Conservation (phyloP, 1,140 invertebrate genomes). For the Pomphorhynchus laevis region DNA sequence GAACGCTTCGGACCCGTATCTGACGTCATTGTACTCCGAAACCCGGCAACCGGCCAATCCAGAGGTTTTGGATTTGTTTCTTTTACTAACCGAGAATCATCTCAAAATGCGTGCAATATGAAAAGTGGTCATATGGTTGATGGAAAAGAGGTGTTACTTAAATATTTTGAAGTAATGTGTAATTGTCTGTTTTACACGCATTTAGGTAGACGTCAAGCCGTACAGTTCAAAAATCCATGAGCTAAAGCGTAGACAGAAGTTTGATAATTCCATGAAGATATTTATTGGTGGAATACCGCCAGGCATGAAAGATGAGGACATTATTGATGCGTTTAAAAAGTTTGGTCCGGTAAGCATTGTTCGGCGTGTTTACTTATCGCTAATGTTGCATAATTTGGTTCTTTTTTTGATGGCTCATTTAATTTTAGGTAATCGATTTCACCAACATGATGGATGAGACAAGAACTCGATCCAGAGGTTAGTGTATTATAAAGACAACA, state of each 20-base stretch:
- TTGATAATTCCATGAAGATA: conserved; percentile 5
- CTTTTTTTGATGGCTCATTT: no score
- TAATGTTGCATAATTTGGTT: no score
- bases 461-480: no score
- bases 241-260: no score
- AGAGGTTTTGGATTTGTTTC: neutral
- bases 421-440: no score
- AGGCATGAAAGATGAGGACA: conserved; percentile 5
- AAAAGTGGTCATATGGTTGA: neutral
- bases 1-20: conserved; percentile 16
- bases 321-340: conserved; percentile 6
- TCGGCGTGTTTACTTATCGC: no score
- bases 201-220: conserved; percentile 5
- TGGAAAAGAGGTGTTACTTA: no score
- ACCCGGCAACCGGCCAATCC: conserved; percentile 9
- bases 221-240: conserved; percentile 1
- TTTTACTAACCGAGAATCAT: neutral
- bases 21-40: conserved; percentile 17
- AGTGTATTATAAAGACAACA: no score
- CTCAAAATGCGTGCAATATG: conserved; percentile 2
- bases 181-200: no score
- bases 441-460: no score
- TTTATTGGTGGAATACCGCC: conserved; percentile 6
- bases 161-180: no score
- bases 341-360: no score